Conservation (phyloP, 2,888 invertebrate species). For the Polylopha cassiicola region DNA sequence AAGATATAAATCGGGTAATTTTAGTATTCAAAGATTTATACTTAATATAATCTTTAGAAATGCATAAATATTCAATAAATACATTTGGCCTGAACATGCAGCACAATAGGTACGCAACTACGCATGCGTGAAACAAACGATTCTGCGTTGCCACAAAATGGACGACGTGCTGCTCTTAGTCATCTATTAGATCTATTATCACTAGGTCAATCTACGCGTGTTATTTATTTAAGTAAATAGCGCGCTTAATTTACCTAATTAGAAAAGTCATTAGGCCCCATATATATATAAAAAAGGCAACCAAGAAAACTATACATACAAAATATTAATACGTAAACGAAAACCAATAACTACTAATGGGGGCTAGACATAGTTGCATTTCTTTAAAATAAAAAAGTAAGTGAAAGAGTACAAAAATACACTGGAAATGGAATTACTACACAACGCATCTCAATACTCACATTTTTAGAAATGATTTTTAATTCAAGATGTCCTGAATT, state of each 20-base stretch:
- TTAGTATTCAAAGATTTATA: too few species aligned
- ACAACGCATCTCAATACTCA: conserved; percentile 42
- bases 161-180: conserved; percentile 1
- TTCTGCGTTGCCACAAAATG: conserved; percentile 14
- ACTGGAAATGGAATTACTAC: background rate
- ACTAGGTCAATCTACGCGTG: too few species aligned
- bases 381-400: background rate
- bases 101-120: too few species aligned
- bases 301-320: background rate
- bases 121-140: conserved; percentile 19
- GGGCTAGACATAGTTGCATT: background rate
- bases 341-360: too few species aligned
- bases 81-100: too few species aligned
- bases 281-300: too few species aligned
- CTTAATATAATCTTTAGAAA: too few species aligned
- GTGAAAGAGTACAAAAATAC: background rate
- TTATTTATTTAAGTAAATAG: too few species aligned
- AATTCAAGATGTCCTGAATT: conserved; percentile 46
- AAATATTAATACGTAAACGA: background rate
- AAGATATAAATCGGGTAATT: too few species aligned
- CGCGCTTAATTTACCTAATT: too few species aligned
- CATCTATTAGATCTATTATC: background rate
- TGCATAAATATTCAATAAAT: too few species aligned
- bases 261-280: too few species aligned
- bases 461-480: conserved; percentile 42